Percentiles rank a stretch among this genome's conserved stretches.
These are phyloP conservation scores for Drosophila mimetica DNA, from an alignment of 2,888 invertebrate genomes.

Conservation along the genomic window DNA sequence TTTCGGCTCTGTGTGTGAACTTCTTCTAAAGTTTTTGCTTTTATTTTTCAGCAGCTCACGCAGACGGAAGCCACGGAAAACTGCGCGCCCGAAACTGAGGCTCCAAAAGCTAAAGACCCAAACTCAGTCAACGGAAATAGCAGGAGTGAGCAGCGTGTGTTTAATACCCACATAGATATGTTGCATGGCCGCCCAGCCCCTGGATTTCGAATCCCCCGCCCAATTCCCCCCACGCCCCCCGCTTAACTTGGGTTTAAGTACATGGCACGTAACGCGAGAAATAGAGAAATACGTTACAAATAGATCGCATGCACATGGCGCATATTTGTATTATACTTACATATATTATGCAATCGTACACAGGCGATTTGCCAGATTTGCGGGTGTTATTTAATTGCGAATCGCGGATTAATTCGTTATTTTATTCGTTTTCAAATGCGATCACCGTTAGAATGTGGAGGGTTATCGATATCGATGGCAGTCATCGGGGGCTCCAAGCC, in stretches of 20 bases:
- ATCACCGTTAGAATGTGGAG: constrained; percentile 10
- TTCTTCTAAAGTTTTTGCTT: constrained; percentile 44
- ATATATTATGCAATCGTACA: constrained; percentile 36
- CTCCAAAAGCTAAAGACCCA: constrained; percentile 35
- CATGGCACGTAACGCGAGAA: constrained; percentile 30
- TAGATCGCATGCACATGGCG: constrained; percentile 37
- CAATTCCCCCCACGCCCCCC: constrained; percentile 1
- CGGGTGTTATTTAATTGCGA: constrained; percentile 39
- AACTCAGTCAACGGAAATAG: constrained; percentile 79
- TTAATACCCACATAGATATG: constrained; percentile 38
- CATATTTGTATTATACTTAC: constrained; percentile 12
- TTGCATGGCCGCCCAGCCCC: constrained; percentile 28
- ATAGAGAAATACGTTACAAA: constrained; percentile 40
- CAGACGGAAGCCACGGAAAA: constrained; percentile 47
- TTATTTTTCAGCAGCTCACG: constrained; percentile 29
- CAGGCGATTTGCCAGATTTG: constrained; percentile 32
- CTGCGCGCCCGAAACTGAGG: constrained; percentile 27
- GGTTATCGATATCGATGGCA: constrained; percentile 18
- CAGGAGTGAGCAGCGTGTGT: constrained; percentile 33
- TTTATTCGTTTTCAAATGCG: constrained; percentile 19
- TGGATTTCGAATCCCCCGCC: neutral
- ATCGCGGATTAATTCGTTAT: constrained; percentile 8
- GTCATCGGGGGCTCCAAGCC: constrained; percentile 10
- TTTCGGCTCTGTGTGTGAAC: constrained; percentile 50
- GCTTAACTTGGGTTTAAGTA: constrained; percentile 6